Conservation (phyloP, 2,888 invertebrate species). For the Pyrocoelia pectoralis region DNA sequence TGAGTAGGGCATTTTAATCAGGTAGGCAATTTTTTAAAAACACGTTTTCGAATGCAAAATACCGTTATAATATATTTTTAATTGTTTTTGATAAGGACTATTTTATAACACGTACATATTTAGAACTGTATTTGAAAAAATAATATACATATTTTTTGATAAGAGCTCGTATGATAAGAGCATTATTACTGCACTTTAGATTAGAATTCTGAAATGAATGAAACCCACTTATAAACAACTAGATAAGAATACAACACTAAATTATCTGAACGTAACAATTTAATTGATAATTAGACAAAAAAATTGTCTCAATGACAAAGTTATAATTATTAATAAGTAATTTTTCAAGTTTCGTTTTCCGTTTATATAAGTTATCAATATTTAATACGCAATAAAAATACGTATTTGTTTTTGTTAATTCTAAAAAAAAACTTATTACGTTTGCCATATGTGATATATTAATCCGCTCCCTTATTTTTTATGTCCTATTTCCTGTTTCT, state of each 20-base stretch:
- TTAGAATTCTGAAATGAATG: slow-evolving; percentile 9
- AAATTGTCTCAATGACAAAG: neutral
- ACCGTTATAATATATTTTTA: too few species aligned
- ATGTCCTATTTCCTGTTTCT: slow-evolving; percentile 7
- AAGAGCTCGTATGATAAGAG: neutral
- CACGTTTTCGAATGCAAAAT: too few species aligned
- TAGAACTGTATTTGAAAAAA: neutral
- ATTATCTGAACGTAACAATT: slow-evolving; percentile 8
- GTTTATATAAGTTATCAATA: too few species aligned
- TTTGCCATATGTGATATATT: slow-evolving; percentile 1
- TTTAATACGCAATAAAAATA: too few species aligned
- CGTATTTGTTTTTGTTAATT: too few species aligned
- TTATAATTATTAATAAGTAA: too few species aligned
- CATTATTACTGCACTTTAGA: slow-evolving; percentile 10
- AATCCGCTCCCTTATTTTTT: neutral
- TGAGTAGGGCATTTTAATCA: too few species aligned
- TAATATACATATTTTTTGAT: neutral
- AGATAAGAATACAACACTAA: slow-evolving; percentile 7
- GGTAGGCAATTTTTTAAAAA: too few species aligned
- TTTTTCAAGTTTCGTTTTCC: too few species aligned
- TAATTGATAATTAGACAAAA: slow-evolving; percentile 4
- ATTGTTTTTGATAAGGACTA: too few species aligned
- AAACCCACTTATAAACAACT: neutral
- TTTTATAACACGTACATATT: too few species aligned
- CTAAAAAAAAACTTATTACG: neutral